phyloP scores from a whole-genome alignment of 2,888 invertebrate species.

The Drosophila eohydei region DNA sequence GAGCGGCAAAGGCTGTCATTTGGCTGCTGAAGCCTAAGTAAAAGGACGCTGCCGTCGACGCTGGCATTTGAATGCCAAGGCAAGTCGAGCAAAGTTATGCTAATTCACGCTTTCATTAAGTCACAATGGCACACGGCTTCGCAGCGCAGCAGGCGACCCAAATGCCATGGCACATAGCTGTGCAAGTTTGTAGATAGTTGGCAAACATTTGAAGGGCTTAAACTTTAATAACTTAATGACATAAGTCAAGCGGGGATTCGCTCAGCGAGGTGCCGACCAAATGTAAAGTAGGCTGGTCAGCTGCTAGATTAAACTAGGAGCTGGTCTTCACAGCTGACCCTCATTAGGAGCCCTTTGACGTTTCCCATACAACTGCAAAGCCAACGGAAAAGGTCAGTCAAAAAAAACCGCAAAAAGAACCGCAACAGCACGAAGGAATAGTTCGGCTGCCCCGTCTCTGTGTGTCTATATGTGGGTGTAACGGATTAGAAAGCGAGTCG shows the following conservation, averaged over 20 bases:
- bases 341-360: slow-evolving; percentile 63
- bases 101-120: slow-evolving; percentile 77
- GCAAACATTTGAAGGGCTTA: slow-evolving; percentile 69
- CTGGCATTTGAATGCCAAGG: slow-evolving; percentile 46
- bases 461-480: slow-evolving; percentile 14
- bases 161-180: slow-evolving; percentile 27
- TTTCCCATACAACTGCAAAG: slow-evolving; percentile 28
- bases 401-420: slow-evolving; percentile 44
- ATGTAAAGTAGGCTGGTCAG: slow-evolving; percentile 75
- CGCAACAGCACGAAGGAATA: slow-evolving; percentile 33
- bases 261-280: slow-evolving; percentile 29
- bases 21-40: slow-evolving; percentile 22
- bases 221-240: slow-evolving; percentile 78
- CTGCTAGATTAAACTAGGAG: slow-evolving; percentile 71
- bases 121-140: slow-evolving; percentile 48
- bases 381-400: slow-evolving; percentile 56
- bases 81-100: slow-evolving; percentile 60
- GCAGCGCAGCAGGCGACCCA: slow-evolving; percentile 19
- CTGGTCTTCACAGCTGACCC: slow-evolving; percentile 59
- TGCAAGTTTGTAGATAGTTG: slow-evolving; percentile 66
- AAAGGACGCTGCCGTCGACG: slow-evolving; percentile 18
- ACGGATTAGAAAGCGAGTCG: slow-evolving; percentile 53
- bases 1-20: slow-evolving; percentile 5
- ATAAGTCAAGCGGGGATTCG: slow-evolving; percentile 53
- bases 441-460: slow-evolving; percentile 9